Conservation (phyloP, 2,888 invertebrate species). For the Acanthoscelides obtectus region DNA sequence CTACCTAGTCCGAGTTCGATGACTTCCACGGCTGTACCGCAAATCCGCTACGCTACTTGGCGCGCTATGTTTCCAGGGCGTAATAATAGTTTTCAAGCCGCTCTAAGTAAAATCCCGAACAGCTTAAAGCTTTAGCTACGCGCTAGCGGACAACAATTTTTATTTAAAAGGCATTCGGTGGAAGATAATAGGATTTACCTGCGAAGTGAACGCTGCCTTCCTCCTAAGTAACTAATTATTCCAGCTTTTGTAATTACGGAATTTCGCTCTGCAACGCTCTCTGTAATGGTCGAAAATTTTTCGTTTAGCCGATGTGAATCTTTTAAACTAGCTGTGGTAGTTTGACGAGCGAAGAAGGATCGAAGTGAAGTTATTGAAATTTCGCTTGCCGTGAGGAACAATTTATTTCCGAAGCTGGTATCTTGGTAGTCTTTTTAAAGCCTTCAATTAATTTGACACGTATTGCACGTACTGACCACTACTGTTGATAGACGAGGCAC, state of each 20-base stretch:
- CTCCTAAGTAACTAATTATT: neutral
- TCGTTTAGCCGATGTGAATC: neutral
- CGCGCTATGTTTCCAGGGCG: neutral
- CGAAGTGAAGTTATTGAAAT: neutral
- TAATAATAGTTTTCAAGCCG: neutral
- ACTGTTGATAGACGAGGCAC: too few relatives aligned
- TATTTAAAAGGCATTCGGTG: neutral
- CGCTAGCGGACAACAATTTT: neutral
- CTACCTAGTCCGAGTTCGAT: too few relatives aligned
- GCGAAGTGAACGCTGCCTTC: neutral
- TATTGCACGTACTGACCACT: too few relatives aligned
- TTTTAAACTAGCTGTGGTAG: neutral
- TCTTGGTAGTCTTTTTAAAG: too few relatives aligned
- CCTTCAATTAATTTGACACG: too few relatives aligned
- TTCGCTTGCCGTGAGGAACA: neutral
- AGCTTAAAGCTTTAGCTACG: neutral
- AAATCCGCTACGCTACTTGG: too few relatives aligned
- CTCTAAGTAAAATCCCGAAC: neutral
- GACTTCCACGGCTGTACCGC: too few relatives aligned
- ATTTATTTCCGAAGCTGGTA: too few relatives aligned
- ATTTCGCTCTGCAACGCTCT: neutral
- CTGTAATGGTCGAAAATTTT: neutral
- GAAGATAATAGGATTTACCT: neutral
- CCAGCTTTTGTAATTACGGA: neutral
- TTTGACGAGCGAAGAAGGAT: neutral